Evolutionary conservation across 1,140 invertebrate species (phyloP).

Genomic region (Papilio dardanus): DNA sequence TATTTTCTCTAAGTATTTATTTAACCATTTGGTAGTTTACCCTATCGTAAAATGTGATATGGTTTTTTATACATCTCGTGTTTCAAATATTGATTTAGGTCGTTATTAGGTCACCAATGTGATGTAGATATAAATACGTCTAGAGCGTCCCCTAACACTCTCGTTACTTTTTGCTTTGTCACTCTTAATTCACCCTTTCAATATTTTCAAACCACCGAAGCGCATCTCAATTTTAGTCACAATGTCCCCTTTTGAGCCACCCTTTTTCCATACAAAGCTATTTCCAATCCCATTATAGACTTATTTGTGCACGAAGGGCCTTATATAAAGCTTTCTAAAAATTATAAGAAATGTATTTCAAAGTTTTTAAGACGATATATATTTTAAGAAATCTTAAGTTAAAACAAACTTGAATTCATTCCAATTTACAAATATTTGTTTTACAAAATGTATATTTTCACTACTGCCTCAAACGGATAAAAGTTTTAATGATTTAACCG

Average conservation of each 20-base stretch:
- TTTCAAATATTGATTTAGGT: too few species aligned
- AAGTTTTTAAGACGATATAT: too few species aligned
- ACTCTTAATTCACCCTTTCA: slow-evolving; percentile 9
- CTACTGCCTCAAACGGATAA: neutral
- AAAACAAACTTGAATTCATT: neutral
- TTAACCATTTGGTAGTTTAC: too few species aligned
- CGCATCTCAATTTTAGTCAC: neutral
- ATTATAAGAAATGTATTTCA: too few species aligned
- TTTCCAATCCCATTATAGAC: neutral
- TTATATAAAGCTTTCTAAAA: neutral
- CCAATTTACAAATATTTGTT: slow-evolving; percentile 3
- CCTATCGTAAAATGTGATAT: too few species aligned
- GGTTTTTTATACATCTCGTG: too few species aligned
- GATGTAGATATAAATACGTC: too few species aligned
- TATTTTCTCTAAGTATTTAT: too few species aligned
- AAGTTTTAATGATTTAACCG: slow-evolving; percentile 12
- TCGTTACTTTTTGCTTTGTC: slow-evolving; percentile 14
- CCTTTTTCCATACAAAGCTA: slow-evolving; percentile 5
- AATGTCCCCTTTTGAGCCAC: neutral
- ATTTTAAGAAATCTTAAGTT: neutral
- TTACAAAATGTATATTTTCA: neutral
- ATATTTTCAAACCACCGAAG: slow-evolving; percentile 1
- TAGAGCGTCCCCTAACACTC: neutral
- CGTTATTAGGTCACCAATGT: too few species aligned
- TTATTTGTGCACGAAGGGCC: too few species aligned